These are phyloP conservation scores for Proteles cristata DNA, from an alignment of 2,113 vertebrate genomes.

Conservation along the genomic window DNA sequence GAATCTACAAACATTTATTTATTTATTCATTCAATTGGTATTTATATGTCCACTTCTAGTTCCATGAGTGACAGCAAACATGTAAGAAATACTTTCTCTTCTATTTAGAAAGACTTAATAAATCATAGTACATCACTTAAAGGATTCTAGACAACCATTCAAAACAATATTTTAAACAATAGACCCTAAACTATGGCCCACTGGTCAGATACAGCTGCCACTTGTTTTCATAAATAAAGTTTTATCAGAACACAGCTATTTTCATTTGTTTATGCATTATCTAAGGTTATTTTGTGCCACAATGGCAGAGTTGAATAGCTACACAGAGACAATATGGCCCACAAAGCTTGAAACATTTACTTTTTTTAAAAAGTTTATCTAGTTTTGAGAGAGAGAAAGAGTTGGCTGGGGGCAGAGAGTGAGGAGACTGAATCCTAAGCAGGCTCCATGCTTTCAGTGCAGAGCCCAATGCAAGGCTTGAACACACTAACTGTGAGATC, in stretches of 20 bases:
- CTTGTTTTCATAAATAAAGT: neutral
- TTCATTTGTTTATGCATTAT: neutral
- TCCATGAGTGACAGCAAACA: neutral
- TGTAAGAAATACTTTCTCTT: neutral
- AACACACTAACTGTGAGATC: no score
- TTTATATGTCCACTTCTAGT: neutral
- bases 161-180: neutral
- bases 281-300: neutral
- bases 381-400: no score
- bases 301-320: neutral
- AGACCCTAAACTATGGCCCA: neutral
- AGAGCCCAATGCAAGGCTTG: no score
- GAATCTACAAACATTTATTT: neutral
- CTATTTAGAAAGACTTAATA: neutral
- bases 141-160: neutral
- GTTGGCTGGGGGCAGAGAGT: no score
- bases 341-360: neutral
- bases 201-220: neutral
- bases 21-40: neutral
- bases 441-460: no score
- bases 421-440: no score
- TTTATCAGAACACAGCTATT: neutral
- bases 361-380: neutral
- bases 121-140: neutral
- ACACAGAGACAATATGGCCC: neutral